A percentile compares a stretch with the other conserved stretches of the same genome.
phyloP scores from a whole-genome alignment of 2,797 vertebrate species.

The Phataginus tetradactyla region DNA sequence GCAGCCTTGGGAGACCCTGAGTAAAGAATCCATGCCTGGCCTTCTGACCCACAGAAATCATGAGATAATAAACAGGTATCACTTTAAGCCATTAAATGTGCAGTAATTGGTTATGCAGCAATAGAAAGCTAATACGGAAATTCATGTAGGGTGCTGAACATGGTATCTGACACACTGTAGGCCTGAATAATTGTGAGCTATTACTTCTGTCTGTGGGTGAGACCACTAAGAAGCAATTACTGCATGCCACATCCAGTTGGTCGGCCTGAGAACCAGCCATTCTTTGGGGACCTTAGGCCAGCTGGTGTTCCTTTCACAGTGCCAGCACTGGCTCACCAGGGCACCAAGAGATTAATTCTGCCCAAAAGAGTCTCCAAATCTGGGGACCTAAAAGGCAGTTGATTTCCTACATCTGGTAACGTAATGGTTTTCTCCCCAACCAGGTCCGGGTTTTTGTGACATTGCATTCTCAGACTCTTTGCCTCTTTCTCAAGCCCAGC shows the following conservation, averaged over 20 bases:
- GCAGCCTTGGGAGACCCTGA: background rate
- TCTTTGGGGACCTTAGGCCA: background rate
- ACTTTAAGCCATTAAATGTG: too few relatives aligned
- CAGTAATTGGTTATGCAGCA: background rate
- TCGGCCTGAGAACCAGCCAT: background rate
- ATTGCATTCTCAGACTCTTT: background rate
- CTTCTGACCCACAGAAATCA: background rate
- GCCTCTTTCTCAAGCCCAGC: background rate
- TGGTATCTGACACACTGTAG: accelerated
- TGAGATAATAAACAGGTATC: background rate
- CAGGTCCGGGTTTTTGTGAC: background rate
- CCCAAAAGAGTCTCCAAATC: background rate
- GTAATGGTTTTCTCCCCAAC: accelerated
- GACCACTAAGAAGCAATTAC: accelerated
- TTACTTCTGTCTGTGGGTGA: too few relatives aligned
- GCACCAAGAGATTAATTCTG: background rate
- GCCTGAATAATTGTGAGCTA: background rate
- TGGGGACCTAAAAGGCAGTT: background rate
- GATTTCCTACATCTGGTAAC: background rate
- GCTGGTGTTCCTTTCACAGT: background rate
- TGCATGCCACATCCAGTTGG: accelerated
- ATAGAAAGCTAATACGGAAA: background rate
- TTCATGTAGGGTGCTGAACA: background rate
- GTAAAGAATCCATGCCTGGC: too few relatives aligned
- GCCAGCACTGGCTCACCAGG: background rate